Base-by-base conservation (phyloP, 2,888 invertebrate species). In the Drosophila lutescens region DNA sequence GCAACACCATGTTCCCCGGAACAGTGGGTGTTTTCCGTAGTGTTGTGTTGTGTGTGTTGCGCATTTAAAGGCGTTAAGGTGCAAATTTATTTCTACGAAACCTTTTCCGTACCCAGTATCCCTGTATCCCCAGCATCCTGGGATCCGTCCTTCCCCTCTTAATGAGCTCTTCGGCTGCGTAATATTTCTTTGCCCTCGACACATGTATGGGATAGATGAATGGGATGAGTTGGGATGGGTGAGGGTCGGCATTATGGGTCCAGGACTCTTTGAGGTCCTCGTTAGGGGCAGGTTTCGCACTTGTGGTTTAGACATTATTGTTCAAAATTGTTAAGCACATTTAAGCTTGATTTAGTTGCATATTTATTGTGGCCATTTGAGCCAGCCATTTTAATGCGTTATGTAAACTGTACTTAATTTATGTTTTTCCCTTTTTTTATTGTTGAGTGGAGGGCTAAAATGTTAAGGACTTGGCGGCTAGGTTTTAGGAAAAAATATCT, bases 11-110 rank as follows among this genome's bases (percentile, higher is more conserved):
- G 78, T 86, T 70, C 30, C 36, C 17, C 4, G n/a, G 32, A 41
- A 17, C 49, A 60, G 50, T 56, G 50, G 49, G 44, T 55, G 51
- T 41, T 32, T 41, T 6, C 43, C 10, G 6, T 2, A 17, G 43
- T 41, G 41, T 20, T 30, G 56, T 43, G 30, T 38, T 55, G 43
- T 47, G 58, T 79, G 73, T 50, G 74, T 72, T 73, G 81, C 70
- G 74, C 86, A 81, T 89, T 88, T 87, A 89, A 89, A 89, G 88
- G 89, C 90, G 88, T 86, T 86, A 90, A 89, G 89, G 90, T 90
- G 89, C 80, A 88, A 90, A 89, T 89, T 89, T 89, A 90, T 90
- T 81, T 89, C 74, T 77, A 79, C 73, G 77, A 79, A 84, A 86
- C 89, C 90, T 86, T 87, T 89, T 81, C 63, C 67, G 30, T 43